These are phyloP conservation scores for Acanthopagrus latus DNA, from an alignment of 2,797 vertebrate genomes.

Conservation along the genomic window DNA sequence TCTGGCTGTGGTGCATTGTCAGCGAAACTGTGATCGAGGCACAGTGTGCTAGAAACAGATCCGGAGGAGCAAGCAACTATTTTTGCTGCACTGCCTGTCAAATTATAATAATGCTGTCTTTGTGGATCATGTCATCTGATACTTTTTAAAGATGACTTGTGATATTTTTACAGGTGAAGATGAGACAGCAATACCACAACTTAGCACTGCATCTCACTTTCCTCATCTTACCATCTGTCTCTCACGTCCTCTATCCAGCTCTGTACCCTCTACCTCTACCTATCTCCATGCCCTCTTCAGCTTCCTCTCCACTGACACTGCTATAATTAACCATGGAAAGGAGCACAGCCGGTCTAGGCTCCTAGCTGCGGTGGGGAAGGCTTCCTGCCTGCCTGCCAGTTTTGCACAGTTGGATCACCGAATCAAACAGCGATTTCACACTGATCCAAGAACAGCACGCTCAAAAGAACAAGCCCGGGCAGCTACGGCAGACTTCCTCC, in stretches of 20 bases:
- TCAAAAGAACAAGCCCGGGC: slow-evolving; percentile 53
- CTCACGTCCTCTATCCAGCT: slow-evolving; percentile 23
- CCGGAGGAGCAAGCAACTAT: slow-evolving; percentile 33
- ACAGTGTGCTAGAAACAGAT: slow-evolving; percentile 53
- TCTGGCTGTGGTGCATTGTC: slow-evolving; percentile 60
- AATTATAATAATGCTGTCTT: slow-evolving; percentile 16
- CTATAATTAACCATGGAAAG: slow-evolving; percentile 72
- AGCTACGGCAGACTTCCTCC: slow-evolving; percentile 47
- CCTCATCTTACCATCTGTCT: slow-evolving; percentile 41
- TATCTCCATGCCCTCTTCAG: slow-evolving; percentile 45
- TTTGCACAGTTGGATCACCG: slow-evolving; percentile 53
- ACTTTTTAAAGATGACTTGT: slow-evolving; percentile 7
- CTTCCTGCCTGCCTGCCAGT: slow-evolving; percentile 57
- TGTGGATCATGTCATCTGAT: slow-evolving; percentile 26
- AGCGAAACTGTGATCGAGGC: slow-evolving; percentile 57
- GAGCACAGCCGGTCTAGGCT: slow-evolving; percentile 53
- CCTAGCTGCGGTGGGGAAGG: slow-evolving; percentile 40
- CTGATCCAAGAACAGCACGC: slow-evolving; percentile 60
- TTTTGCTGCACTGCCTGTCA: slow-evolving; percentile 37
- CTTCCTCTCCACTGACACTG: slow-evolving; percentile 44
- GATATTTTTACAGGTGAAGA: slow-evolving; percentile 7
- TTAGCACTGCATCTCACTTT: slow-evolving; percentile 1
- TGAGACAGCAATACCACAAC: neutral
- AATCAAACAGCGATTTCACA: slow-evolving; percentile 52
- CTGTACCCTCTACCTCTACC: slow-evolving; percentile 21